Evolutionary conservation across 2,888 invertebrate species (phyloP).

Genomic region (Papilio elwesi): DNA sequence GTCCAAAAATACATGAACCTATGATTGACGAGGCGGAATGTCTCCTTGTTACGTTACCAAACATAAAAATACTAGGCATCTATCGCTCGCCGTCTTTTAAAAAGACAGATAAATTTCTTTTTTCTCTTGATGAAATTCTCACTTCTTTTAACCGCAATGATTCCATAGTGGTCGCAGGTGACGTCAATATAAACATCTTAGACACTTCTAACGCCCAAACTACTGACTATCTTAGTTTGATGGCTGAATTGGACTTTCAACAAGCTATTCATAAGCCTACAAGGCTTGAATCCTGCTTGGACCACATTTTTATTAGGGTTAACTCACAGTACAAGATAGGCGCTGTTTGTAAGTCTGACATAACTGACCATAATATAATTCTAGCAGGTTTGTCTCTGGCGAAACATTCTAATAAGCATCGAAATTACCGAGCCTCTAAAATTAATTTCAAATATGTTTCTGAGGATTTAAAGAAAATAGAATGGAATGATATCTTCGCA

Average conservation of each 20-base stretch:
- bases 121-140: not conserved
- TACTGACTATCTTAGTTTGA: not conserved
- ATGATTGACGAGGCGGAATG: not conserved
- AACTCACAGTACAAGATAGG: not conserved
- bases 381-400: not conserved
- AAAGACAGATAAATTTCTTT: not conserved
- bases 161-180: not conserved
- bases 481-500: not conserved
- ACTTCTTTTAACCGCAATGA: not conserved
- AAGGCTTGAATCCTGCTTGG: not conserved
- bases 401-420: not conserved
- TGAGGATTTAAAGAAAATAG: no score
- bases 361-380: conserved; percentile 7
- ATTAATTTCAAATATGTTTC: not conserved
- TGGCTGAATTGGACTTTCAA: conserved; percentile 13
- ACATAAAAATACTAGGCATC: not conserved
- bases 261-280: conserved; percentile 4
- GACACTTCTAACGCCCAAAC: not conserved
- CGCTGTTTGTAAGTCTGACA: not conserved
- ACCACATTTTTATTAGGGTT: conserved; percentile 4
- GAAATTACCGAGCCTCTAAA: not conserved
- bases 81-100: conserved; percentile 6
- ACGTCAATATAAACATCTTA: conserved; percentile 4
- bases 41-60: not conserved
- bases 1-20: not conserved